These are phyloP conservation scores for Dromiciops gliroides DNA, from an alignment of 2,113 vertebrate genomes.

Conservation along the genomic window DNA sequence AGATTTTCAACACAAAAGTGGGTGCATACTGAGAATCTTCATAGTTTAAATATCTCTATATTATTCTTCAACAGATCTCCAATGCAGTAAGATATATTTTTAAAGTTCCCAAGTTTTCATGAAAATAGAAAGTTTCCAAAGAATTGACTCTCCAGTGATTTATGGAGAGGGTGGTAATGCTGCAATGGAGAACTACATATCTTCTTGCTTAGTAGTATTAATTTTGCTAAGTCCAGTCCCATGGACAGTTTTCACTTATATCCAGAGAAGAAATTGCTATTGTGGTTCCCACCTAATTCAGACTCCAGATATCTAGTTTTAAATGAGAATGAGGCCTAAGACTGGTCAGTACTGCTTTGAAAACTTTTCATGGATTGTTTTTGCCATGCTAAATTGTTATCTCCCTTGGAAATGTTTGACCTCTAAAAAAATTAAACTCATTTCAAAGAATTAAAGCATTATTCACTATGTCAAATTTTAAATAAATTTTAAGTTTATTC, in stretches of 20 bases:
- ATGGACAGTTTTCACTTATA: neutral
- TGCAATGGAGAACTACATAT: neutral
- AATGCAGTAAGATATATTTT: neutral
- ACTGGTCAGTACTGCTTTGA: neutral
- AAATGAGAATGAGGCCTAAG: neutral
- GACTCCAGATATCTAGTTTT: neutral
- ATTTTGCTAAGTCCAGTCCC: neutral
- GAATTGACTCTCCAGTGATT: neutral
- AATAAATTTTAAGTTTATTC: neutral
- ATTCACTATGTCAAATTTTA: neutral
- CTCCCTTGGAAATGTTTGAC: neutral
- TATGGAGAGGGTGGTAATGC: neutral
- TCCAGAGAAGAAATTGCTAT: neutral
- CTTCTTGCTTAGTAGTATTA: neutral
- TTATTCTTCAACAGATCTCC: neutral
- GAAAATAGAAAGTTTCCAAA: neutral
- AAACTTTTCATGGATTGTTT: neutral
- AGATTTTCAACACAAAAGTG: neutral
- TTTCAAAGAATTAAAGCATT: neutral
- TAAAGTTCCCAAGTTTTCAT: neutral
- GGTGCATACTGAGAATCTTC: neutral
- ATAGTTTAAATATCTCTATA: neutral
- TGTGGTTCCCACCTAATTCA: neutral
- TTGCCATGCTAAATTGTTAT: neutral
- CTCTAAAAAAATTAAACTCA: neutral